These are phyloP conservation scores for Lacerta bilineata DNA, from an alignment of 2,797 vertebrate species.

Conservation along the genomic window DNA sequence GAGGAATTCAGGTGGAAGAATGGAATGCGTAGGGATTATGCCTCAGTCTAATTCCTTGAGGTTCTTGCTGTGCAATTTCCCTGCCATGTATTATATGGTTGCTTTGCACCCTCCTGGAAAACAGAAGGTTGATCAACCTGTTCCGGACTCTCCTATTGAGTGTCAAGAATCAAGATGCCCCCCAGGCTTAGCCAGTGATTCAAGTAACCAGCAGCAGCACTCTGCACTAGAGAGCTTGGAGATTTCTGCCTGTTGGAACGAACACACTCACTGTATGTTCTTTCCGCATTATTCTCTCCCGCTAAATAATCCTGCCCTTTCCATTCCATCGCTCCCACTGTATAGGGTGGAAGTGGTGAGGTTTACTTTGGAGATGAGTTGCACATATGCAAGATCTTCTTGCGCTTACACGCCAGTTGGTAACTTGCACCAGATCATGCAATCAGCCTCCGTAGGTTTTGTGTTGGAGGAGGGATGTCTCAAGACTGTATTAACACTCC, in stretches of 20 bases:
- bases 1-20: background rate
- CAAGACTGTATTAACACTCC: no score
- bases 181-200: background rate
- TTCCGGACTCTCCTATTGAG: background rate
- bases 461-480: no score
- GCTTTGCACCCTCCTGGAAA: background rate
- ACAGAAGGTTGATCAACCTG: slow-evolving; percentile 11
- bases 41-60: background rate
- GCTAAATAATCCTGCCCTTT: background rate
- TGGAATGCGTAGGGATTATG: background rate
- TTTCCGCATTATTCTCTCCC: background rate
- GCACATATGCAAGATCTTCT: background rate
- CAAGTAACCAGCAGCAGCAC: background rate
- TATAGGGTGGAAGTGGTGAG: background rate
- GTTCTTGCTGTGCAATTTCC: no score
- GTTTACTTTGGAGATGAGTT: background rate
- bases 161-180: background rate
- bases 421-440: background rate
- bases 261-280: background rate
- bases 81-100: background rate
- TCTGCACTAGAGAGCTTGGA: background rate
- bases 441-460: no score
- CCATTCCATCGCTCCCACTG: background rate
- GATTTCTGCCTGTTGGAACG: background rate
- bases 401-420: background rate